A percentile compares a stretch with the other conserved stretches of the same genome.
Evolutionary conservation across 2,888 invertebrate genomes (phyloP).

Genomic region (Tachystola acroxantha): DNA sequence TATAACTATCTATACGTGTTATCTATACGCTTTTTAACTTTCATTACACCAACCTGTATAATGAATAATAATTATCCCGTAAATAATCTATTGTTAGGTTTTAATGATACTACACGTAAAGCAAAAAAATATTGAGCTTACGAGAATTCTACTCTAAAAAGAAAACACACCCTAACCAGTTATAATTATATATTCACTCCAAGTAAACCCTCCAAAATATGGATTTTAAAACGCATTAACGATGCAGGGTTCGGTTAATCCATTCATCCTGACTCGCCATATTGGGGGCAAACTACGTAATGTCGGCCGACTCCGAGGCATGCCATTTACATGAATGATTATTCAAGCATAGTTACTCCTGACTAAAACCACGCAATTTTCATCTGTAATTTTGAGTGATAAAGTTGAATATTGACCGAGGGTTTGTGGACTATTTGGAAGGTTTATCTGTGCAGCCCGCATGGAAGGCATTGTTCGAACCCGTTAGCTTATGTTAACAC

Average conservation of each 20-base stretch:
- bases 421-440: slow-evolving; percentile 29
- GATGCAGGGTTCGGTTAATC: slow-evolving; percentile 47
- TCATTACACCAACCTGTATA: no score
- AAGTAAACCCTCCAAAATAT: slow-evolving; percentile 16
- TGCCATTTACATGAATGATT: slow-evolving; percentile 70
- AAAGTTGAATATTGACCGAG: slow-evolving; percentile 29
- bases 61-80: no score
- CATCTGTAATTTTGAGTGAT: slow-evolving; percentile 20
- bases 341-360: slow-evolving; percentile 36
- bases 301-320: slow-evolving; percentile 47
- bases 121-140: no score
- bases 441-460: slow-evolving; percentile 54
- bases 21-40: no score
- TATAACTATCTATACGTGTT: no score
- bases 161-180: no score
- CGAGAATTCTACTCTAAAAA: no score
- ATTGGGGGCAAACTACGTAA: slow-evolving; percentile 59
- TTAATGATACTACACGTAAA: no score
- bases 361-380: slow-evolving; percentile 23
- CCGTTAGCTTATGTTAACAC: slow-evolving; percentile 52
- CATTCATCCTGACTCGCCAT: slow-evolving; percentile 49
- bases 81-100: no score
- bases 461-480: slow-evolving; percentile 50
- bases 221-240: slow-evolving; percentile 41
- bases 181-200: no score